Base-by-base conservation (phyloP, 2,113 vertebrate species). In the Spea multiplicata region DNA sequence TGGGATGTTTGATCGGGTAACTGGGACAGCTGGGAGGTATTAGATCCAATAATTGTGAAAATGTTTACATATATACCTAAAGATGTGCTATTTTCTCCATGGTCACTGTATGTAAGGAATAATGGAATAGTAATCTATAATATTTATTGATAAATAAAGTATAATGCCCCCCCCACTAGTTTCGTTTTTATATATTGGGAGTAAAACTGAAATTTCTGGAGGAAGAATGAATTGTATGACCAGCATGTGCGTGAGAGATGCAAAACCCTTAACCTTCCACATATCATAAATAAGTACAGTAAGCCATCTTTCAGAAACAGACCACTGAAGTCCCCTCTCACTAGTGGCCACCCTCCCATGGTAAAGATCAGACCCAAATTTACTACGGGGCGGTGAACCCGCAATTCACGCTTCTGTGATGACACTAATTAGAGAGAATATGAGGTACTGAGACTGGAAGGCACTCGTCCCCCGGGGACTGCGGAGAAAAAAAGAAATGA, bases 341-440 rank as follows among this genome's bases (percentile, higher is more conserved):
- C n/a, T 30, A 47, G 46, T 8, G 57, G 59, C 48, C 46, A n/a
- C 67, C 59, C 61, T 53, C 62, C 68, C 45, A 6, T 78, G 68
- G 76, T 72, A 78, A 2, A 50, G 69, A 66, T 66, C 30, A 66
- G 61, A 62, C 76, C 52, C 16, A 47, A 66, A 17, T 74, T 68
- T 68, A 74, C 71, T 66, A 12, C 16, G 50, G 71, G 71, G 52
- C 78, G 61, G 71, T 68, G 78, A 74, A 74, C 65, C 71, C 12
- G 62, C 55, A n/a, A 79, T 44, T 45, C 45, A 17, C 45, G 50
- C 45, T 57, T 71, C 50, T 73, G 17, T 68, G 78, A 74, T 80
- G 78, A 50, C 78, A 68, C 78, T 80, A 80, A 80, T 80, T 74
- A 80, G 71, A 80, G 78, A 59, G 64, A 80, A 68, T 52, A 66